phyloP scores from a whole-genome alignment of 1,140 invertebrate genomes.

The Drosophila parabipectinata region DNA sequence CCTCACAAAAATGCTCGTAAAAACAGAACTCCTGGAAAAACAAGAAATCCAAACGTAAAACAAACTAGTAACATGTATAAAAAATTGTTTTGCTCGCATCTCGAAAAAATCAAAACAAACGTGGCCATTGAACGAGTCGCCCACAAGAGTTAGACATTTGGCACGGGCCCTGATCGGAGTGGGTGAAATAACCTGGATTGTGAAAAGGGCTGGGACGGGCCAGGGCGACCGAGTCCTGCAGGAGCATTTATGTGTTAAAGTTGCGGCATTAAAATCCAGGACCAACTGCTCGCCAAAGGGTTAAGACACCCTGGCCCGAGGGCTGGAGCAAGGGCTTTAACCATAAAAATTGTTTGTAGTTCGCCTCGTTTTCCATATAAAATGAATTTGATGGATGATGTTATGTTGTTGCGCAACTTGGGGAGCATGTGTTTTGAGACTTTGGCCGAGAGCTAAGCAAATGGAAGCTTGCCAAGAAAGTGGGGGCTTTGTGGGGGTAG shows the following conservation, averaged over 20 bases:
- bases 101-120: constrained; percentile 42
- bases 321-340: constrained; percentile 41
- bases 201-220: not conserved
- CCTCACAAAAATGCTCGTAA: constrained; percentile 46
- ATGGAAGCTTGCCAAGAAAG: constrained; percentile 35
- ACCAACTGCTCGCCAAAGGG: constrained; percentile 47
- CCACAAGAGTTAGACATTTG: constrained; percentile 35
- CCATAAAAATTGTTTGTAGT: constrained; percentile 66
- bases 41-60: constrained; percentile 36
- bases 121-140: constrained; percentile 34
- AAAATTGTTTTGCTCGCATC: constrained; percentile 28
- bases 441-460: constrained; percentile 57
- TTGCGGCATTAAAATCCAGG: constrained; percentile 64
- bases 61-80: constrained; percentile 41
- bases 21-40: constrained; percentile 32
- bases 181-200: not conserved
- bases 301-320: constrained; percentile 38
- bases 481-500: constrained; percentile 5
- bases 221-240: constrained; percentile 17
- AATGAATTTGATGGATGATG: constrained; percentile 80
- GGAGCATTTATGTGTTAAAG: constrained; percentile 55
- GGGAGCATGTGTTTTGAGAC: constrained; percentile 76
- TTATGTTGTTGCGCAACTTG: constrained; percentile 73
- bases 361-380: constrained; percentile 73
- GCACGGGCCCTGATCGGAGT: constrained; percentile 12